phyloP scores from a whole-genome alignment of 2,113 vertebrate species.

The Aegotheles bennettii region DNA sequence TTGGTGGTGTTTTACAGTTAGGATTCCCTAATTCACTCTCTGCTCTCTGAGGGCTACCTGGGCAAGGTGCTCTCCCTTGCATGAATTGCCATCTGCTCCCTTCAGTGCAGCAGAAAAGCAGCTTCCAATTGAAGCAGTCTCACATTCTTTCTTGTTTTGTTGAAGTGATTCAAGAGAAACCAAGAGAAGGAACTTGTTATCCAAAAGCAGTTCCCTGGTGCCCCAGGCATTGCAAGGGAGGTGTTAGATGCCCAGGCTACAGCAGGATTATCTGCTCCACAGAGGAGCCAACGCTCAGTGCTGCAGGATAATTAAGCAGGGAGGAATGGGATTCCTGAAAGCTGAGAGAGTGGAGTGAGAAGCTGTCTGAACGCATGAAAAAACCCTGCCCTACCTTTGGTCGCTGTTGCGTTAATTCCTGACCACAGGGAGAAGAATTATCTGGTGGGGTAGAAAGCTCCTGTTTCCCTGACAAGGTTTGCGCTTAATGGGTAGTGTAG shows the following conservation, averaged over 20 bases:
- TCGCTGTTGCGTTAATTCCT: neutral
- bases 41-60: neutral
- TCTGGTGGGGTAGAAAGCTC: neutral
- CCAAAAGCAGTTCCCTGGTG: neutral
- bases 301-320: neutral
- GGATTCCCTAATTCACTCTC: neutral
- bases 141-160: neutral
- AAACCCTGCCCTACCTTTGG: neutral
- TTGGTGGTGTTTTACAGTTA: neutral
- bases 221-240: neutral
- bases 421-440: neutral
- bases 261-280: neutral
- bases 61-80: neutral
- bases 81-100: neutral
- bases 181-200: neutral
- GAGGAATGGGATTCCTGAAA: neutral
- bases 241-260: neutral
- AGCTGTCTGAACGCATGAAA: neutral
- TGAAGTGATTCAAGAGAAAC: neutral
- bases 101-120: neutral
- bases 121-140: neutral
- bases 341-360: neutral
- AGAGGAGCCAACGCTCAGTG: neutral
- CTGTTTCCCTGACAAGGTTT: neutral
- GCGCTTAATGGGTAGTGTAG: neutral